A percentile compares a stretch with the other conserved stretches of the same genome.
These are phyloP conservation scores for Acrocephalus scirpaceus DNA, from an alignment of 2,797 vertebrate species.

Conservation along the genomic window DNA sequence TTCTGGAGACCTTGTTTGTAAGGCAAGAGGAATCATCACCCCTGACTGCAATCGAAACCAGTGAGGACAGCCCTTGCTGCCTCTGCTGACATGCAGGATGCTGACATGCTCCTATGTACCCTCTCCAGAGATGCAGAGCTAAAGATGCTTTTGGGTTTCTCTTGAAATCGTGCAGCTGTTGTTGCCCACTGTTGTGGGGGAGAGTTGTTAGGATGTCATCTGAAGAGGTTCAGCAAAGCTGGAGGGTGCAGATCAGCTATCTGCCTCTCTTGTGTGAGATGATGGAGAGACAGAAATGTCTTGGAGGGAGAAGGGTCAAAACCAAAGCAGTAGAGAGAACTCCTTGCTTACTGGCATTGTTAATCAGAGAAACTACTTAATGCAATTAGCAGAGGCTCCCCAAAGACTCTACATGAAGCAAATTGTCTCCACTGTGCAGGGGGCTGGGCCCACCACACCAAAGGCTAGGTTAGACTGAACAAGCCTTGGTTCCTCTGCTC, in stretches of 20 bases:
- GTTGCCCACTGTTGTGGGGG: background rate
- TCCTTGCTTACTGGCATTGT: background rate
- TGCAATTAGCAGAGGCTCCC: background rate
- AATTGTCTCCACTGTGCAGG: background rate
- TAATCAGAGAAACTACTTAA: background rate
- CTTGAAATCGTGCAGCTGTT: background rate
- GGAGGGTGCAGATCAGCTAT: background rate
- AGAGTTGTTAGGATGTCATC: background rate
- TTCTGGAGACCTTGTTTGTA: background rate
- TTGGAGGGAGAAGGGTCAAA: background rate
- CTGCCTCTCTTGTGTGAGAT: background rate
- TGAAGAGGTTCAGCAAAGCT: background rate
- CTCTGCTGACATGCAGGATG: background rate
- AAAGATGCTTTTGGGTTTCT: background rate
- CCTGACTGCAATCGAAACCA: background rate
- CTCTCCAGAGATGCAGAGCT: background rate
- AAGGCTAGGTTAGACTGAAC: background rate
- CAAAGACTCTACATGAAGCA: background rate
- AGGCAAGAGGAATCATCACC: background rate
- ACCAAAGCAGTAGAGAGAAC: background rate
- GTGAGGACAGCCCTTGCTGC: background rate
- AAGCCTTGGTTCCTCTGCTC: background rate
- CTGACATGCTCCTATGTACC: background rate
- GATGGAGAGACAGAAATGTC: background rate
- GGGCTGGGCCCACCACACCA: background rate